Evolutionary conservation across 2,888 invertebrate genomes (phyloP), one percentile per base, ranked within the genome.

Genomic region (Dryococelus australis): DNA sequence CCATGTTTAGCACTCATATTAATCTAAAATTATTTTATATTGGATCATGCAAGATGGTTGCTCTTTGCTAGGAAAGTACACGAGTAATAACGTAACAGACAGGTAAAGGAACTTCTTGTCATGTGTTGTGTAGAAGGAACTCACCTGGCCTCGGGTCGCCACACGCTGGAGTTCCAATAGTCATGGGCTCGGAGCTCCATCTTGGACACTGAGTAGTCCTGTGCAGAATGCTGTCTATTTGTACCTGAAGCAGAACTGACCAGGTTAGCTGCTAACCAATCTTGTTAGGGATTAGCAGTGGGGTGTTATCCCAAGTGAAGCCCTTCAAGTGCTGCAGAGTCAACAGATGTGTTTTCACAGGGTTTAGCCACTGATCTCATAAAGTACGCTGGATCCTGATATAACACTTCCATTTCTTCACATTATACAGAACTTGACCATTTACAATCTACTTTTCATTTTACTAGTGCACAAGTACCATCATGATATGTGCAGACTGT

Each of bases 111-210:
- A 47, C 47, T 47, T 47, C 16, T 16, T 13, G 47, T 47, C 16
- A 47, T 47, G 16, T 47, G 47, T 16, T 47, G 1, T 24, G n/a
- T n/a, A 1, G 65, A 8, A 8, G 20, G 20, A n/a, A n/a, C 88
- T 84, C 28, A 88, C 88, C 88, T 87, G 53, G 88, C 87, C 26
- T 87, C 85, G 28, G 88, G 88, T 53, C 43, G 87, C 87, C 85
- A 83, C 87, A 88, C 86, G 43, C 86, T 85, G 87, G 84, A 83
- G 87, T 88, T 87, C 85, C 87, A 87, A 87, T 85, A 65, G 84
- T 86, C 86, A 84, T 86, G 79, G 86, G 86, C 87, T 83, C 43
- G 87, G 87, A 87, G 87, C 83, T 87, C 87, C 88, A 88, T 88
- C 87, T 85, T 87, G 87, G 78, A 81, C 87, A 83, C 83, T 83